phyloP scores from a whole-genome alignment of 1,140 invertebrate species.

The Saccostrea glomerata region DNA sequence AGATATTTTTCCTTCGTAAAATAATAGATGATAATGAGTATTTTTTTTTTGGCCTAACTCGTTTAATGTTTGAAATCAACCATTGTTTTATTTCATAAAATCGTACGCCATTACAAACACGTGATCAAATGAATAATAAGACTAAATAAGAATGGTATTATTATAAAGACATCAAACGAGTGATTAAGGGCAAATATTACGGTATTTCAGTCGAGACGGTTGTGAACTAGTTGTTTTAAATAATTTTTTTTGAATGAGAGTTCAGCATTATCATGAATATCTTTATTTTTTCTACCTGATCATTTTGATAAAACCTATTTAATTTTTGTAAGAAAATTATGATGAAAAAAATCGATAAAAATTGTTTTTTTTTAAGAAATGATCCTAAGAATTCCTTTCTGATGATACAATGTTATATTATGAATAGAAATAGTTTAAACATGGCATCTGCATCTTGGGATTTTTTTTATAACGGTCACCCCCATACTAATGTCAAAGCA shows the following conservation, averaged over 20 bases:
- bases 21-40: no score
- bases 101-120: no score
- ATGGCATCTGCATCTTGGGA: neutral
- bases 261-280: conserved; percentile 16
- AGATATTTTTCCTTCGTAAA: no score
- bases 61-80: no score
- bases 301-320: conserved; percentile 27
- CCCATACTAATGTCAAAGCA: no score
- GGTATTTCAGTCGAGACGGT: neutral
- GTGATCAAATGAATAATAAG: no score
- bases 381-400: conserved; percentile 21
- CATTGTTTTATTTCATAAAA: no score
- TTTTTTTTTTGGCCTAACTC: no score
- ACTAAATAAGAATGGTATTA: neutral
- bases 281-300: conserved; percentile 15
- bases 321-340: conserved; percentile 26
- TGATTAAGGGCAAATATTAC: conserved; percentile 1
- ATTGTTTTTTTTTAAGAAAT: neutral
- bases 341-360: conserved; percentile 23
- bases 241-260: neutral
- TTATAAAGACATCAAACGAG: neutral
- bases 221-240: conserved; percentile 20
- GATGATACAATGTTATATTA: conserved; percentile 18
- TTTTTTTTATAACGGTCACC: no score
- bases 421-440: neutral